These are phyloP conservation scores for Catostylus mosaicus DNA, from an alignment of 30 jellyfish, hydroid and myxozoan genomes.

Conservation along the genomic window DNA sequence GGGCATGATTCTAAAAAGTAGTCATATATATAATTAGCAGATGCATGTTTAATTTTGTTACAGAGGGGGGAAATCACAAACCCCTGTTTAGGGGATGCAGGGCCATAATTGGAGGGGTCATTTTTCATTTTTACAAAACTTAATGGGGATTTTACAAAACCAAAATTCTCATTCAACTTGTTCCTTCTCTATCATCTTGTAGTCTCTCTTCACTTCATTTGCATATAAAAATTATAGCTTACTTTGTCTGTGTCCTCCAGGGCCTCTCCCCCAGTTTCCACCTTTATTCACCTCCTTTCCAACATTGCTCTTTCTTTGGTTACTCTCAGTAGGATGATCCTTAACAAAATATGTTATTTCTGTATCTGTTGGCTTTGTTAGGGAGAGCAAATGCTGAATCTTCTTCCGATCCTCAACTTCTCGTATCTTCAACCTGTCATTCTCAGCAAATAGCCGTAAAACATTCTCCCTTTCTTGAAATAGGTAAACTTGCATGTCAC, in stretches of 20 bases:
- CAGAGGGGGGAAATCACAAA: too few relatives aligned
- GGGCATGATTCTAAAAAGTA: too few relatives aligned
- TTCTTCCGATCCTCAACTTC: slow-evolving; percentile 92
- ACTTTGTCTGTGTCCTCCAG: slow-evolving; percentile 92
- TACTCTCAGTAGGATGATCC: slow-evolving; percentile 40
- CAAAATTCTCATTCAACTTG: too few relatives aligned
- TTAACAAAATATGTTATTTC: slow-evolving; percentile 85
- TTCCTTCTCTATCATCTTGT: too few relatives aligned
- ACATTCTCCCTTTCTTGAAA: slow-evolving; percentile 97
- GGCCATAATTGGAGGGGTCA: too few relatives aligned
- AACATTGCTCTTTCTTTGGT: background rate
- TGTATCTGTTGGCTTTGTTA: slow-evolving; percentile 80
- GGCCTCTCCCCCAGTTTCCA: slow-evolving; percentile 67
- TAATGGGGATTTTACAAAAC: too few relatives aligned
- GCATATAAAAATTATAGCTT: too few relatives aligned
- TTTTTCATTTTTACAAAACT: too few relatives aligned
- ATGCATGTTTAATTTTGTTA: too few relatives aligned
- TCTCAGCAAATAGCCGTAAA: slow-evolving; percentile 85
- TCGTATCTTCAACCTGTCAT: slow-evolving; percentile 80
- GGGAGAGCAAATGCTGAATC: slow-evolving; percentile 89
- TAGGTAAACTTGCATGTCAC: slow-evolving; percentile 94
- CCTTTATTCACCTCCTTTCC: background rate
- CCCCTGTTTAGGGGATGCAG: too few relatives aligned
- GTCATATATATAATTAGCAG: too few relatives aligned
- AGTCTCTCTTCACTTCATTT: too few relatives aligned